Base-by-base conservation (phyloP, 2,888 invertebrate species). In the Microctonus aethiopoides region DNA sequence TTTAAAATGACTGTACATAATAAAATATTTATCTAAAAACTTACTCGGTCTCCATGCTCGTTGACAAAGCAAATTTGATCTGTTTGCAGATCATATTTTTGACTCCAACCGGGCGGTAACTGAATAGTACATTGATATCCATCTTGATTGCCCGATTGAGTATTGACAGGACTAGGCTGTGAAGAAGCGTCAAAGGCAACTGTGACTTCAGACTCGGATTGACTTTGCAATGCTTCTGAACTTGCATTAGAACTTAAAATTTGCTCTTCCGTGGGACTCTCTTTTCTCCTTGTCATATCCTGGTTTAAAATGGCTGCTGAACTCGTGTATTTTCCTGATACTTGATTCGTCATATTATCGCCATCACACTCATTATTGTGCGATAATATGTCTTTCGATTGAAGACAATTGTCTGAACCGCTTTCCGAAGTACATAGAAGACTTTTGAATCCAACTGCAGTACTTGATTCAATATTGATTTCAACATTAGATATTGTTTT, bases 41-140 rank as follows among this genome's bases (percentile, higher is more conserved):
- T 79, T 78, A 89, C 89, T 88, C 87, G 89, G 74, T 88, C 88
- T 63, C 88, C 88, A n/a, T 87, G 87, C 3, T 83, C 77, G 78
- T 89, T 89, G 71, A 88, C 78, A 75, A 88, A 90, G 75, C 87
- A 89, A n/a, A 87, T 80, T 68, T 87, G 85, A 32, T 87, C 87
- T 22, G 84, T 84, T 41, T 80, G 81, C 13, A 74, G 72, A 75
- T 86, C 86, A 59, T 82, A 84, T 65, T 84, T 83, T 73, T 88
- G 86, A 24, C 82, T 86, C 89, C 89, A 89, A 9, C 89, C 89
- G 0, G 84, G 78, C 3, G 88, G 88, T 65, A 89, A 71, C 26
- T 80, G 75, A 51, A 80, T 80, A 59, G 75, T 72, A 64, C 78
- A 81, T 59, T 80, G 81, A 9, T 74, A 72, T 0, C 68, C 67